Conservation (phyloP, 2,113 vertebrate genomes). For the Colinus virginianus region DNA sequence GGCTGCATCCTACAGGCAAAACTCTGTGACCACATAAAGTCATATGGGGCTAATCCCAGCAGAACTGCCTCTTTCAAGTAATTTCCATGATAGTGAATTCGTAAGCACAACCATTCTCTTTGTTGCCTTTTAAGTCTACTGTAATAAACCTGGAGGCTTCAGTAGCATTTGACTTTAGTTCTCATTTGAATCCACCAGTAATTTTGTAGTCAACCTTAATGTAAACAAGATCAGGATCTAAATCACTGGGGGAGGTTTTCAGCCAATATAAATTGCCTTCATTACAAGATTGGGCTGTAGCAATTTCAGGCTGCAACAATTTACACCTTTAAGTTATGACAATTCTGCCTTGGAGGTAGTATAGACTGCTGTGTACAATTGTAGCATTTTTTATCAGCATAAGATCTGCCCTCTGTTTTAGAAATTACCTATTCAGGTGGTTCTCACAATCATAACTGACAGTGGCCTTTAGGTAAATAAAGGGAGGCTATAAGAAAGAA, state of each 20-base stretch:
- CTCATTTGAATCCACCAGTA: conserved; percentile 3
- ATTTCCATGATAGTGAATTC: conserved; percentile 16
- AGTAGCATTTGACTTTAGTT: not conserved
- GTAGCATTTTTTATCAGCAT: not conserved
- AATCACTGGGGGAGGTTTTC: not conserved
- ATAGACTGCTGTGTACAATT: not conserved
- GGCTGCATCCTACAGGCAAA: not conserved
- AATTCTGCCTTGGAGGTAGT: not conserved
- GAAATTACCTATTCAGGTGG: not conserved
- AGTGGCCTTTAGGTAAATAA: too few species aligned
- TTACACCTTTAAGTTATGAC: conserved; percentile 33
- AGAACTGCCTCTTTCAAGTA: not conserved
- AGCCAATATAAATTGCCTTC: conserved; percentile 18
- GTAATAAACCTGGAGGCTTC: not conserved
- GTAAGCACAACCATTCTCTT: not conserved
- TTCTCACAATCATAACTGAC: not conserved
- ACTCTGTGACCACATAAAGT: not conserved
- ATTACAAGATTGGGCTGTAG: conserved; percentile 20
- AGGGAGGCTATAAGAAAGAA: too few species aligned
- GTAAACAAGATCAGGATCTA: conserved; percentile 50
- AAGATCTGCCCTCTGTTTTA: conserved; percentile 23
- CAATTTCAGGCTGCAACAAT: conserved; percentile 32
- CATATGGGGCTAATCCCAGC: not conserved
- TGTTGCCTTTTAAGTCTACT: conserved; percentile 1
- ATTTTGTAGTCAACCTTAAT: not conserved